These are phyloP conservation scores for Sebastiscus tertius DNA, from an alignment of 2,797 vertebrate genomes.

Conservation along the genomic window DNA sequence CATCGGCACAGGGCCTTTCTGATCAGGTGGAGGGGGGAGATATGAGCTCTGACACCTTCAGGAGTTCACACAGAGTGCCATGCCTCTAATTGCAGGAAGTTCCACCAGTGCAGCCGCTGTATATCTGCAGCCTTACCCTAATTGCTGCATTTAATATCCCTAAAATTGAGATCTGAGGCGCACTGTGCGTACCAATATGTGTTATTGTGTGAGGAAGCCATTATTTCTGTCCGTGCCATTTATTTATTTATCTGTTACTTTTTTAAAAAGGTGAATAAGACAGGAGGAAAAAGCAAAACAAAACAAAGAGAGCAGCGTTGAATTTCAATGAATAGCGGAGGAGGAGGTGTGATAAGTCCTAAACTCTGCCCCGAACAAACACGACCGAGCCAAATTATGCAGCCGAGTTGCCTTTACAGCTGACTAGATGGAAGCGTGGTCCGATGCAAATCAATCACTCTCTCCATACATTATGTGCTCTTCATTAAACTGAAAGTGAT, in stretches of 20 bases:
- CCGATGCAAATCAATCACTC: conserved; percentile 65
- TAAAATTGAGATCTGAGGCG: conserved; percentile 79
- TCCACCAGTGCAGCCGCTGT: conserved; percentile 65
- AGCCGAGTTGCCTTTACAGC: conserved; percentile 37
- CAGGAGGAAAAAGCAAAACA: conserved; percentile 32
- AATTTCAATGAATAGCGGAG: conserved; percentile 64
- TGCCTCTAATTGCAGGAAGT: conserved; percentile 82
- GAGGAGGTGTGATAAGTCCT: background rate
- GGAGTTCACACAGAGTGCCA: conserved; percentile 86
- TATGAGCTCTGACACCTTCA: conserved; percentile 85
- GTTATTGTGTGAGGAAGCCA: conserved; percentile 49
- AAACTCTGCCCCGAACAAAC: conserved; percentile 14
- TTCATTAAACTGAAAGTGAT: conserved; percentile 76
- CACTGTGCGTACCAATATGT: conserved; percentile 52
- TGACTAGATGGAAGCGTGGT: conserved; percentile 47
- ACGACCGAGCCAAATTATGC: conserved; percentile 11
- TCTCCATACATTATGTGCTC: conserved; percentile 65
- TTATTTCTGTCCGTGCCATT: conserved; percentile 50
- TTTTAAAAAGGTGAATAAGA: conserved; percentile 46
- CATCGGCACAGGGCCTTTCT: conserved; percentile 74
- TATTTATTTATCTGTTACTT: conserved; percentile 47
- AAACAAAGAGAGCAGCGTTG: conserved; percentile 26
- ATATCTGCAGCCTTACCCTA: conserved; percentile 70
- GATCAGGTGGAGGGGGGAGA: conserved; percentile 83
- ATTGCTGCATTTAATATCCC: conserved; percentile 83